Evolutionary conservation across 30 jellyfish, hydroid and myxozoan genomes (phyloP), one percentile per base, ranked within the genome.

Genomic region (Sanderia malayensis): DNA sequence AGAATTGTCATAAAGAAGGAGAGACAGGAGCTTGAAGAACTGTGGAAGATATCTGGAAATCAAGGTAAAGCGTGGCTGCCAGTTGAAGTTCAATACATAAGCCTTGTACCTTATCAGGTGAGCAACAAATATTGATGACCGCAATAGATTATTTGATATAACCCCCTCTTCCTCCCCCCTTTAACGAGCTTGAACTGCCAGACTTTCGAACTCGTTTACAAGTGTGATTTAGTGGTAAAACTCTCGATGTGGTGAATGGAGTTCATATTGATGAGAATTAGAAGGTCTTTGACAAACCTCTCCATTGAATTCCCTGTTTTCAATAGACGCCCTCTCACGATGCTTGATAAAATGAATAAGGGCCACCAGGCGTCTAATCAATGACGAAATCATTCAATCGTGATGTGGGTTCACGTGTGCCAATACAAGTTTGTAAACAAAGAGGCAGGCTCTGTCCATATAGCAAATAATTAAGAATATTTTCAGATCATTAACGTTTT

Each of bases 21-120:
- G 13, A 74, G 66, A 29, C 53, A n/a, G 31, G 86, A 30, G 26
- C 4, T 28, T 1, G 62, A 74, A 26, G 86, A 74, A 45, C 58
- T 74, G 17, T 34, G 59, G 74, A 74, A 74, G 47, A 22, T 74
- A 4, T 74, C 86, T 44, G 86, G 86, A 17, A 60, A 74, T 60
- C 86, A 74, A 34, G 86, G 86, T 1, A 23, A 59, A 55, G 61
- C 30, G 37, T 74, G 86, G 86, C 59, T 74, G 4, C 61, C 66
- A 31, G 78, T 74, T 26, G 52, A 74, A 34, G 30, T 74, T 23
- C 45, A 63, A 27, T 11, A 46, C 22, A 73, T 63, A 31, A 74
- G 86, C 31, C 47, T 74, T 44, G 46, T 74, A 0, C 70, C 77
- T 25, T 74, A 74, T 61, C 79, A 74, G 86, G 86, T 74, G 44